Evolutionary conservation across 1,140 invertebrate genomes (phyloP), one percentile per base, ranked within the genome.

Genomic region (Drosophila kohkoa): DNA sequence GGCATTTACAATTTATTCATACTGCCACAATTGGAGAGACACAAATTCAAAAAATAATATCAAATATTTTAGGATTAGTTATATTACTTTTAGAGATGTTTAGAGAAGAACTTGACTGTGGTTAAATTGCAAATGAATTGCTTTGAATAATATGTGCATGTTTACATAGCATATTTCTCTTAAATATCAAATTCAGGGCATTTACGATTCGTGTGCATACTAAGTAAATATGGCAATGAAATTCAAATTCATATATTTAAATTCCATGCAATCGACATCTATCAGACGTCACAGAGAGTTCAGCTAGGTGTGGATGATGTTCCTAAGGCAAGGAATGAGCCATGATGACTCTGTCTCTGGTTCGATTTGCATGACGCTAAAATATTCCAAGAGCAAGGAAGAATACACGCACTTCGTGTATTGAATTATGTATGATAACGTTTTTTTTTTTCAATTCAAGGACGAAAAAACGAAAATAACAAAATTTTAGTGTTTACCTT

Each of bases 361-460:
- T 8, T 20, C 16, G 41, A 73, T 73, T 77, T 77, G 63, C 63
- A 73, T 77, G 69, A 67, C 30, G 51, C 41, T 62, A 58, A 62
- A 70, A 73, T 41, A 74, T 68, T 75, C 20, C 20, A 25, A 25
- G 20, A 25, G 20, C n/a, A 58, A 43, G 13, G 10, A 52, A 16
- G 30, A 28, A 46, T 13, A 59, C 60, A 52, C 52, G 41, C 46
- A 63, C 35, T 64, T 10, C 51, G 28, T 51, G 73, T 55, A 55
- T 48, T 76, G 73, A 76, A 76, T 76, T 58, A 76, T 76, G 71
- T 77, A 75, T 70, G 35, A 41, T 41, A 7, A 28, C 11, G 35
- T 48, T 66, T 66, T 58, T 51, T 25, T 48, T 66, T 66, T 58
- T 51, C 35, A 35, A 58, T 57, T 51, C 35, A 11, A n/a, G 7